Percentiles rank a stretch among this genome's conserved stretches.
phyloP scores from a whole-genome alignment of 2,113 vertebrate species.

The zebrafish (Danio rerio) region DNA sequence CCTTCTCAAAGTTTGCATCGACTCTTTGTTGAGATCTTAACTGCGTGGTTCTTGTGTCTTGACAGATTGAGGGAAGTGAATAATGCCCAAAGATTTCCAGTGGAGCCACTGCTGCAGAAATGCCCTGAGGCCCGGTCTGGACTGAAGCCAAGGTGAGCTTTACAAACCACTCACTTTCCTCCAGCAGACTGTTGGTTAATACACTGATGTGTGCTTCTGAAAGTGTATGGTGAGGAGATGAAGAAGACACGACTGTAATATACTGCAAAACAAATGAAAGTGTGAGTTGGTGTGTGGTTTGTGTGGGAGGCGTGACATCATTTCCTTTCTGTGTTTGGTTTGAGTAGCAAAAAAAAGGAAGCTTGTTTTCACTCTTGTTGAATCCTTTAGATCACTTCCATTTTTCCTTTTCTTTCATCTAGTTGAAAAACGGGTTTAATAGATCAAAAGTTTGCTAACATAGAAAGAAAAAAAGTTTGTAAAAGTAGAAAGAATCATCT shows the following conservation, averaged over 20 bases:
- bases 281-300: slow-evolving; percentile 54
- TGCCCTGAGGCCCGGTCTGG: slow-evolving; percentile 79
- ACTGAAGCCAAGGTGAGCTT: slow-evolving; percentile 77
- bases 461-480: too few species aligned
- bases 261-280: slow-evolving; percentile 51
- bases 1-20: not conserved
- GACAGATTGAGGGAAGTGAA: slow-evolving; percentile 71
- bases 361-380: slow-evolving; percentile 9
- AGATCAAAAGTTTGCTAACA: too few species aligned
- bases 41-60: not conserved
- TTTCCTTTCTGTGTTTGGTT: slow-evolving; percentile 45
- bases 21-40: slow-evolving; percentile 4
- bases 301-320: slow-evolving; percentile 52
- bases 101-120: slow-evolving; percentile 72
- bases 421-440: not conserved
- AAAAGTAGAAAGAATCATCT: too few species aligned
- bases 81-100: slow-evolving; percentile 73
- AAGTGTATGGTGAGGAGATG: not conserved
- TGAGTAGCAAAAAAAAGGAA: slow-evolving; percentile 48
- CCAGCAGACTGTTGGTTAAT: slow-evolving; percentile 1
- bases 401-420: slow-evolving; percentile 35
- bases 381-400: not conserved
- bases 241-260: not conserved
- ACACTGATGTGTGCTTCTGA: not conserved
- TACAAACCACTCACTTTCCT: not conserved